These are phyloP conservation scores for Melinaea menophilus DNA, from an alignment of 2,888 invertebrate species.

Conservation along the genomic window DNA sequence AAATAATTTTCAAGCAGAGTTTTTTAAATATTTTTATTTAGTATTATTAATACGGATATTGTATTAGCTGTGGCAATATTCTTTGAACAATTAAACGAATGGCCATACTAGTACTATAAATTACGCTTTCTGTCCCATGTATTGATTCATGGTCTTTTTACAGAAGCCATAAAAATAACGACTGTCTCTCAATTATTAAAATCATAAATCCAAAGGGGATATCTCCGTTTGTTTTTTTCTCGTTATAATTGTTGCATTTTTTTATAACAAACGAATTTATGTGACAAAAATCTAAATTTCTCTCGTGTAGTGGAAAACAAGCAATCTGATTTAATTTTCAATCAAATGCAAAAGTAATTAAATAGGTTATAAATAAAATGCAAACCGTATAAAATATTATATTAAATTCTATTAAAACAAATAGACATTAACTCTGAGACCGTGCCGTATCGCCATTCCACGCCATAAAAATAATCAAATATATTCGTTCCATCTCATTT, in stretches of 20 bases:
- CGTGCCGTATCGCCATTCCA: slow-evolving; percentile 72
- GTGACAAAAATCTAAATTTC: too few relatives aligned
- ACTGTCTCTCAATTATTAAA: slow-evolving; percentile 61
- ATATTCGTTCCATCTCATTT: slow-evolving; percentile 78
- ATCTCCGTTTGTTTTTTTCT: slow-evolving; percentile 48
- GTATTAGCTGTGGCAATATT: slow-evolving; percentile 34
- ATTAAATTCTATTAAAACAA: slow-evolving; percentile 71
- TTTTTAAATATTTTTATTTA: too few relatives aligned
- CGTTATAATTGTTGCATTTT: slow-evolving; percentile 13
- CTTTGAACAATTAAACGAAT: slow-evolving; percentile 56
- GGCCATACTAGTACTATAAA: slow-evolving; percentile 56
- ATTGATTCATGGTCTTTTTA: slow-evolving; percentile 65
- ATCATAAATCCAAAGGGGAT: slow-evolving; percentile 57
- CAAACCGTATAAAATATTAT: slow-evolving; percentile 52
- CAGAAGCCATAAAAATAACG: slow-evolving; percentile 73
- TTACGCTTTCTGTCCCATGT: slow-evolving; percentile 60
- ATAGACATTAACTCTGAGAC: slow-evolving; percentile 66
- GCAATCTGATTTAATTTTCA: not conserved
- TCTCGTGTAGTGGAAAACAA: not conserved
- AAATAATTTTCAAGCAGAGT: too few relatives aligned
- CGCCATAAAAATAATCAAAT: slow-evolving; percentile 78
- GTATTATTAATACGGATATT: slow-evolving; percentile 17
- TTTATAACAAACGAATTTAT: not conserved
- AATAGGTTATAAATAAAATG: slow-evolving; percentile 46
- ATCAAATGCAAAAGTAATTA: slow-evolving; percentile 32